Evolutionary conservation across 2,888 invertebrate species (phyloP).

Genomic region (Nomada flava): DNA sequence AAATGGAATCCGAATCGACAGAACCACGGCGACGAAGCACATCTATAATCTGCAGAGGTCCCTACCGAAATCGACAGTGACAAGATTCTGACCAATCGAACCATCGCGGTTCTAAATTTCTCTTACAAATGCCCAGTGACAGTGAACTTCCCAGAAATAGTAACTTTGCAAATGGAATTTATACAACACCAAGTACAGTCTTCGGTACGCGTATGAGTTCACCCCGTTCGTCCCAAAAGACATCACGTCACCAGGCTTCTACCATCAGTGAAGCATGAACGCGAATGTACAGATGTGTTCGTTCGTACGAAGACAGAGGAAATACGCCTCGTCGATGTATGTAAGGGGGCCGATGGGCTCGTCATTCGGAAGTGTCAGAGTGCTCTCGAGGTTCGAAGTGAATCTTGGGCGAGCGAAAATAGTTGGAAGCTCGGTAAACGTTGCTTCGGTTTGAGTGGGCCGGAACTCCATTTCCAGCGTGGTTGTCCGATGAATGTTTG

Average conservation of each 20-base stretch:
- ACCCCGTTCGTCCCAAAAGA: too few relatives aligned
- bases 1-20: too few relatives aligned
- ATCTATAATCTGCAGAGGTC: too few relatives aligned
- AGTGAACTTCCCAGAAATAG: too few relatives aligned
- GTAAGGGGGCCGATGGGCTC: background rate
- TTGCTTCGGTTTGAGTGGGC: constrained; percentile 33
- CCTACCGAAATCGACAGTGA: too few relatives aligned
- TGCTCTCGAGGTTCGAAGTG: constrained; percentile 43
- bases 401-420: constrained; percentile 58
- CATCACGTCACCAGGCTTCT: background rate
- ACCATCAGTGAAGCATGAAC: background rate
- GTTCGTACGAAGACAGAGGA: background rate
- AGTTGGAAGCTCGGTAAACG: constrained; percentile 66
- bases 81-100: too few relatives aligned
- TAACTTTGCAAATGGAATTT: too few relatives aligned
- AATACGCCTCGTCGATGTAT: background rate
- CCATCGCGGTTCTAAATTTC: too few relatives aligned
- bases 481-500: constrained; percentile 73
- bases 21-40: too few relatives aligned
- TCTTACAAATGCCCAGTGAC: too few relatives aligned
- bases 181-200: too few relatives aligned
- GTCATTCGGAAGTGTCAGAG: constrained; percentile 21
- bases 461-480: constrained; percentile 55
- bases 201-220: too few relatives aligned
- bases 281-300: background rate